Percentiles rank a stretch among this genome's conserved stretches.
Conservation (phyloP, 2,888 invertebrate genomes). For the Exocentrus adspersus region DNA sequence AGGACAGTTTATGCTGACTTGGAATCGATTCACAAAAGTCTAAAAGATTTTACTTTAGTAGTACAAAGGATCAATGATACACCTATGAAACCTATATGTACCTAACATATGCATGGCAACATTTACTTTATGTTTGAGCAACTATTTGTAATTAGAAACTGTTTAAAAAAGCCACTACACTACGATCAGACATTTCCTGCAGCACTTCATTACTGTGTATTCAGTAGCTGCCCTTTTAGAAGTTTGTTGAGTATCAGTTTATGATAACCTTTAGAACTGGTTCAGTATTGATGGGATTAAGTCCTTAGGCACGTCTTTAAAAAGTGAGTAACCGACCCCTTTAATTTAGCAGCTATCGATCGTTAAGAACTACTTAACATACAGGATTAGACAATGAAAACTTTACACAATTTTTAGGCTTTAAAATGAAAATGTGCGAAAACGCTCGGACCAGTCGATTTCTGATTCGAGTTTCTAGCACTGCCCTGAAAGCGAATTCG, state of each 20-base stretch:
- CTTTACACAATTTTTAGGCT: no score
- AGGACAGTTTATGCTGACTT: no score
- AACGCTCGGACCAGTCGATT: no score
- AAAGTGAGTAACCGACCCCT: slow-evolving; percentile 34
- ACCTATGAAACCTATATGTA: no score
- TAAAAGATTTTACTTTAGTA: no score
- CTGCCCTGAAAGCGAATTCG: not conserved
- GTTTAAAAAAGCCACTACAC: slow-evolving; percentile 15
- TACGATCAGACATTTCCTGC: slow-evolving; percentile 7
- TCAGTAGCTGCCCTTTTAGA: not conserved
- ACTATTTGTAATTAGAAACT: slow-evolving; percentile 19
- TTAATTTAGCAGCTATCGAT: slow-evolving; percentile 18
- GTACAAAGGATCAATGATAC: no score
- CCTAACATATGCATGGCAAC: no score
- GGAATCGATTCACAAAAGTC: no score
- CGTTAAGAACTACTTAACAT: slow-evolving; percentile 2
- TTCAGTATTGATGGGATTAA: slow-evolving; percentile 18
- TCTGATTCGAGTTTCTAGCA: no score
- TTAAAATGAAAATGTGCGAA: no score
- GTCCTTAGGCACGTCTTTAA: slow-evolving; percentile 36
- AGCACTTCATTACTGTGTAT: not conserved
- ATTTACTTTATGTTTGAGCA: no score
- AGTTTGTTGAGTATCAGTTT: slow-evolving; percentile 18
- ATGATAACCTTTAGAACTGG: slow-evolving; percentile 28
- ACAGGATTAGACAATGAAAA: not conserved